Evolutionary conservation across 2,888 invertebrate species (phyloP).

Genomic region (Caenorhabditis wallacei): DNA sequence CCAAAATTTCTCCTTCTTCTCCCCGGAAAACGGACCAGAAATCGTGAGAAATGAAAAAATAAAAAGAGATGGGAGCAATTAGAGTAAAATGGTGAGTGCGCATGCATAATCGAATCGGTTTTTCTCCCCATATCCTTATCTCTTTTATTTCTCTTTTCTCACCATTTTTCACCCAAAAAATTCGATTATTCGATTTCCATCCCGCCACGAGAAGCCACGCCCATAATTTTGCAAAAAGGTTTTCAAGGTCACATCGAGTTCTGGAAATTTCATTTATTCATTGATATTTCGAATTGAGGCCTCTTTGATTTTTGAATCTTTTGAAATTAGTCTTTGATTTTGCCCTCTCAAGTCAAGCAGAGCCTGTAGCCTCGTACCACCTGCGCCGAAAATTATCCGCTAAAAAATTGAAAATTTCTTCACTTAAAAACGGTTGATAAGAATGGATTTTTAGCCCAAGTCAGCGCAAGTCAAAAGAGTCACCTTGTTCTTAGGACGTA

Average conservation of each 20-base stretch:
- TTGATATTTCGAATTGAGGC: slow-evolving; percentile 1
- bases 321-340: neutral
- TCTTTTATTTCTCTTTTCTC: neutral
- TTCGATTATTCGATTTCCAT: slow-evolving; percentile 43
- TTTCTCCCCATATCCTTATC: neutral
- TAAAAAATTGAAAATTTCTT: no score
- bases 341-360: no score
- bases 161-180: slow-evolving; percentile 7
- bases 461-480: no score
- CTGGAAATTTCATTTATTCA: slow-evolving; percentile 40
- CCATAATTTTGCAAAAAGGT: slow-evolving; percentile 50
- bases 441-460: no score
- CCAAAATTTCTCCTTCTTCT: neutral
- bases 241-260: slow-evolving; percentile 13
- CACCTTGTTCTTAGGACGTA: no score
- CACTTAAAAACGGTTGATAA: no score
- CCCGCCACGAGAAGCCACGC: neutral
- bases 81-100: slow-evolving; percentile 54
- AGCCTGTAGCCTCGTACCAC: no score
- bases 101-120: slow-evolving; percentile 56
- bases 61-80: slow-evolving; percentile 40
- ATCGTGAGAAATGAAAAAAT: slow-evolving; percentile 16
- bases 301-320: neutral
- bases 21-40: slow-evolving; percentile 39
- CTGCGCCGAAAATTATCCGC: no score